phyloP scores from a whole-genome alignment of 37 sponge, comb jelly and placozoan genomes.

The Haliclona indistincta region DNA sequence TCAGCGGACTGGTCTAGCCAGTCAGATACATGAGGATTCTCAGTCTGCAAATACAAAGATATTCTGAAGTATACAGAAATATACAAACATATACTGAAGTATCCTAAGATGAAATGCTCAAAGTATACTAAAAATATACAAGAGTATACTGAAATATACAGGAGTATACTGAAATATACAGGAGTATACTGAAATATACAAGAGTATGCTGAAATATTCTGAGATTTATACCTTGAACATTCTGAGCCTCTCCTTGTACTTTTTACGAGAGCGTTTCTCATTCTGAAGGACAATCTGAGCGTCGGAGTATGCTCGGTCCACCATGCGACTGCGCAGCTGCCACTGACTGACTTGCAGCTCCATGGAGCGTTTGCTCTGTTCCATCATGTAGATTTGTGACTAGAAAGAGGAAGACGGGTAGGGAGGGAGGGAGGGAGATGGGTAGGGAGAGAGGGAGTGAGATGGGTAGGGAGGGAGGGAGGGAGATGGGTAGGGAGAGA shows the following conservation, averaged over 20 bases:
- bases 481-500: too few relatives aligned
- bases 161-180: too few relatives aligned
- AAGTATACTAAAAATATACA: too few relatives aligned
- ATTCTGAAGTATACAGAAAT: too few relatives aligned
- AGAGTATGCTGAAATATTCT: too few relatives aligned
- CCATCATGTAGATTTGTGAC: conserved; percentile 94
- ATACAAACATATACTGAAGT: too few relatives aligned
- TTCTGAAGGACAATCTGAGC: conserved; percentile 29
- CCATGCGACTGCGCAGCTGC: conserved; percentile 37
- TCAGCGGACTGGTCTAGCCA: conserved; percentile 42
- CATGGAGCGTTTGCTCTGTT: conserved; percentile 66
- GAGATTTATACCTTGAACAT: conserved; percentile 6
- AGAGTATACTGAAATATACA: too few relatives aligned
- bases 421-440: not conserved
- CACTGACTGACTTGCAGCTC: conserved; percentile 68
- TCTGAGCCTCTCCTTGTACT: conserved; percentile 22
- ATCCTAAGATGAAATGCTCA: too few relatives aligned
- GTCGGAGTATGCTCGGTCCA: conserved; percentile 23
- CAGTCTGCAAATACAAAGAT: not conserved
- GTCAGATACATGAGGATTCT: not conserved
- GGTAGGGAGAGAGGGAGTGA: conserved; percentile 5
- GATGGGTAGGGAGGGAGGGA: not conserved
- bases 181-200: too few relatives aligned
- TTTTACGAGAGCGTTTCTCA: conserved; percentile 47
- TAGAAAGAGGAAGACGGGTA: not conserved